Conservation (phyloP, 2,888 invertebrate genomes). For the Agrotis puta region DNA sequence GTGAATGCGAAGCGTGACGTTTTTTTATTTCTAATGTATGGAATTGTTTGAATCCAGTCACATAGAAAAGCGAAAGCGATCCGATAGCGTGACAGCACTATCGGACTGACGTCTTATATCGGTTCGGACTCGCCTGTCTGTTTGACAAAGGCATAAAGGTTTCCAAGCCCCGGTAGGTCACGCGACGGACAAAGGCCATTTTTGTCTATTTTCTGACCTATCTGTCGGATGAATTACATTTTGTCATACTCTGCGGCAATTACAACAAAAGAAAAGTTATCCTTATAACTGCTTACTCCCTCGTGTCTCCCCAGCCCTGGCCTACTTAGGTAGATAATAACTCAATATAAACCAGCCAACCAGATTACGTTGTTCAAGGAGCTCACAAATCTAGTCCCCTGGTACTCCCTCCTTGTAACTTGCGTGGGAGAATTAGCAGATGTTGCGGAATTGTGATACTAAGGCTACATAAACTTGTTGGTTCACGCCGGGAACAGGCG, state of each 20-base stretch:
- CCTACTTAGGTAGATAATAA: constrained; percentile 28
- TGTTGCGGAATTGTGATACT: constrained; percentile 34
- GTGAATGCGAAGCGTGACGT: too few species aligned
- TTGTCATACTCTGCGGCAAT: background rate
- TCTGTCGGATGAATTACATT: background rate
- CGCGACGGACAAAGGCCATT: too few species aligned
- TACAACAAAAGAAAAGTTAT: background rate
- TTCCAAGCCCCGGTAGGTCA: too few species aligned
- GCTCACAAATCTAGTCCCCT: constrained; percentile 28
- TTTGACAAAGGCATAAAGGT: too few species aligned
- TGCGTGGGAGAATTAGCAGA: constrained; percentile 47
- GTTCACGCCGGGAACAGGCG: constrained; percentile 12
- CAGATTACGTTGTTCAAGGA: constrained; percentile 20
- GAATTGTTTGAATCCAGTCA: too few species aligned
- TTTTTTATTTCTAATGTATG: too few species aligned
- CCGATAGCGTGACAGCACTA: too few species aligned
- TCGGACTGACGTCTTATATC: too few species aligned
- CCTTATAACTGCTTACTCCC: background rate
- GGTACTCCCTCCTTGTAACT: constrained; percentile 10
- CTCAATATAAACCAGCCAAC: constrained; percentile 37
- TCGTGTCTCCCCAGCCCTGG: constrained; percentile 1
- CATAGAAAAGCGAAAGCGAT: too few species aligned
- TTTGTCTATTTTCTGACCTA: background rate
- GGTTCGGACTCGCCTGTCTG: too few species aligned
- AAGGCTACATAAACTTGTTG: constrained; percentile 43